phyloP scores from a whole-genome alignment of 2,113 vertebrate species.

The Columba janthina region DNA sequence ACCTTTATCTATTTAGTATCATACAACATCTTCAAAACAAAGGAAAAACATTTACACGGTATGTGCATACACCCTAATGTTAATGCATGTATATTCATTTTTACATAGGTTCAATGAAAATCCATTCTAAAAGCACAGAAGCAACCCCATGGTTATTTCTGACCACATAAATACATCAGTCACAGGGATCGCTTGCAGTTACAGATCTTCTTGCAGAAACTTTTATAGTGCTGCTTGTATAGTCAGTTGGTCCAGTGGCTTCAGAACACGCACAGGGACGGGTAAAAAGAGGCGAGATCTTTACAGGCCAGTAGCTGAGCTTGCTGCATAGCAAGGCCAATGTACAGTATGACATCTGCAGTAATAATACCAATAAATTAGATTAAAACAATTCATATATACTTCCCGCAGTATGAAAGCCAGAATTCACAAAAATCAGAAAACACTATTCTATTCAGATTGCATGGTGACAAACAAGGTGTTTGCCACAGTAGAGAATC shows the following conservation, averaged over 20 bases:
- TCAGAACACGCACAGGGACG: slow-evolving; percentile 30
- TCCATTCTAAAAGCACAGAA: slow-evolving; percentile 72
- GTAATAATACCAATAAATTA: slow-evolving; percentile 42
- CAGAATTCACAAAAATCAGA: background rate
- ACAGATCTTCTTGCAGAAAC: slow-evolving; percentile 52
- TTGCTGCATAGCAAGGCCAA: slow-evolving; percentile 3
- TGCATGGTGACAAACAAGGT: background rate
- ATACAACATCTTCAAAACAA: background rate
- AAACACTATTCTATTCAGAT: background rate
- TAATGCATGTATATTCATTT: slow-evolving; percentile 77
- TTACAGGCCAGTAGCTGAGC: background rate
- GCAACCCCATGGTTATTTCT: slow-evolving; percentile 57
- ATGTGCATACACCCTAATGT: slow-evolving; percentile 38
- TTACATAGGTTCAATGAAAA: slow-evolving; percentile 67
- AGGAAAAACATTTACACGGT: background rate
- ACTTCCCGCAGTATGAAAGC: background rate
- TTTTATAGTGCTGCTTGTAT: slow-evolving; percentile 60
- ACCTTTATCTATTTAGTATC: background rate
- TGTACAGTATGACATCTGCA: background rate
- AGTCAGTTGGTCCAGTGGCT: slow-evolving; percentile 66
- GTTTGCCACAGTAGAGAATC: background rate
- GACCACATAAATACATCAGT: slow-evolving; percentile 65
- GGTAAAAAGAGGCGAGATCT: background rate
- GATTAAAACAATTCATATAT: background rate
- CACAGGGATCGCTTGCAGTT: slow-evolving; percentile 45